Evolutionary conservation across 2,797 vertebrate genomes (phyloP), one percentile per base, ranked within the genome.

Genomic region (Thamnophis elegans): DNA sequence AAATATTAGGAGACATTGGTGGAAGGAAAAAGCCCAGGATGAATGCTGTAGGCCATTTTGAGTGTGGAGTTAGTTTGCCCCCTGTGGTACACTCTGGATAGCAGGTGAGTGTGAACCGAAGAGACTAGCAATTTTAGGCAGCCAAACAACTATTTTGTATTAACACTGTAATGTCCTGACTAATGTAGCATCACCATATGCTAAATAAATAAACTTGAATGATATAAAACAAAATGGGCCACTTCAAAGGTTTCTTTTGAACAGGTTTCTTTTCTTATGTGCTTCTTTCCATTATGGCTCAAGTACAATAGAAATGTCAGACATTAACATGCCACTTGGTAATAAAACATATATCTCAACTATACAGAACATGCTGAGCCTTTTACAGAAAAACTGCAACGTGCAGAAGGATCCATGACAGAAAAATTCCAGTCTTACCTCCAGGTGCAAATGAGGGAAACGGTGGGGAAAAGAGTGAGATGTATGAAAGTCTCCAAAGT

Each of bases 271-370:
- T 91, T 58, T 93, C 92, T 92, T 93, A 95, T 96, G 94, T 91
- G 3, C 91, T 95, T 96, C 85, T 95, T 87, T 95, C 92, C 95
- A 94, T 95, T 94, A 95, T 95, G 95, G 95, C 95, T 96, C 95
- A 95, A 94, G 90, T 96, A 96, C 95, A 96, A 94, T 86, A 92
- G 94, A 92, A 95, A 95, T 95, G 0, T 78, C 92, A 96, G 95
- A 96, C 94, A 95, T 95, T 92, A 96, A 96, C 97, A 97, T 97
- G 96, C 97, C 96, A 95, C 87, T 96, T 94, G 93, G 95, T 93
- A 92, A 94, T 89, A 92, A 95, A 96, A 96, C 96, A 95, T 96
- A 96, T 95, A 96, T 89, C 93, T 96, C 95, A 95, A 94, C 82
- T 92, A 89, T 91, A 94, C 89, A 89, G 92, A 95, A 92, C 95